Conservation (phyloP, 2,113 vertebrate genomes). For the Turdus rufiventris region DNA sequence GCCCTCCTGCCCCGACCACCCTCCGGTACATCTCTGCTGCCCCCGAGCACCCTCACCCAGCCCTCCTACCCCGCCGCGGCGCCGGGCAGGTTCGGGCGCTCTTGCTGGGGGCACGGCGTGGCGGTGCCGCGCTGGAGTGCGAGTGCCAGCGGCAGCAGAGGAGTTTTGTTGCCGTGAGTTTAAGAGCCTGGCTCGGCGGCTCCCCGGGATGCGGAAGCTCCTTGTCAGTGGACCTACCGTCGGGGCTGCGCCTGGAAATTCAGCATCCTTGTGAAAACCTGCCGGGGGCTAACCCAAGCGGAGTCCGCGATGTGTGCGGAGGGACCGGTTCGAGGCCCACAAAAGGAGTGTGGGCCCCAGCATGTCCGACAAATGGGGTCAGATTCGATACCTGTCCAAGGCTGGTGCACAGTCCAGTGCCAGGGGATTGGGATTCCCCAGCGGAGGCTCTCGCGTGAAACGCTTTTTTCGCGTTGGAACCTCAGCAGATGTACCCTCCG, state of each 20-base stretch:
- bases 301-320: neutral
- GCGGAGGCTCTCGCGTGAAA: accelerated
- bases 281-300: accelerated
- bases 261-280: neutral
- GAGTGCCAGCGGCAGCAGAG: neutral
- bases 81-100: no score
- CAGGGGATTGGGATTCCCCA: neutral
- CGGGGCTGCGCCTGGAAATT: neutral
- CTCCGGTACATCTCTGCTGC: no score
- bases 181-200: neutral
- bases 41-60: no score
- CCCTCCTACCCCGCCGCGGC: no score
- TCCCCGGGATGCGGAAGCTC: neutral
- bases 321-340: neutral
- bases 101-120: no score
- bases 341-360: accelerated
- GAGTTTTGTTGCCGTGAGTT: accelerated
- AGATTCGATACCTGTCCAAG: neutral
- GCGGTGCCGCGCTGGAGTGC: no score
- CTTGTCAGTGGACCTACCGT: accelerated
- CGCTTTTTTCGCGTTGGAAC: neutral
- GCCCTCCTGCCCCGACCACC: no score
- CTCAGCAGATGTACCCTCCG: neutral
- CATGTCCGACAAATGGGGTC: neutral
- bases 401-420: neutral